Evolutionary conservation across 2,113 vertebrate genomes (phyloP), one percentile per base, ranked within the genome.

Genomic region (Phycodurus eques): DNA sequence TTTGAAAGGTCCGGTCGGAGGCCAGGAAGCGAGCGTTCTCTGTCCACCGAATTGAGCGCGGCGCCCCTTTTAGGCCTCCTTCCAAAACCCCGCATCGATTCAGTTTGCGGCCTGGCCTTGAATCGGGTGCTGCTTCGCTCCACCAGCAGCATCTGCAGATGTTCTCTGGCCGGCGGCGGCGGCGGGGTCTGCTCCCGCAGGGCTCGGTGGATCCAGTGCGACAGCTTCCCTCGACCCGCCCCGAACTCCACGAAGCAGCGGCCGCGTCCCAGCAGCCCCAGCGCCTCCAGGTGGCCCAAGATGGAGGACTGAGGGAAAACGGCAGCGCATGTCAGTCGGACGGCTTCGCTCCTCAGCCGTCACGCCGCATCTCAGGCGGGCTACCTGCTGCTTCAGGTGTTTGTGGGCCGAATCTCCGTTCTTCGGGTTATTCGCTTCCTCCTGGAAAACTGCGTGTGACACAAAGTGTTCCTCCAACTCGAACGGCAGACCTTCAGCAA

Each of bases 361-460:
- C 0, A 0, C 2, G 11, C 0, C 1, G 53, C 35, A 39, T 6
- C 4, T 3, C 35, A 39, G 54, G 20, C 27, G 7, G 17, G 14
- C 10, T 88, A 98, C 98, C 96, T 98, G 96, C 76, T 99, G 98
- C 73, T 95, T 96, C 74, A 99, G 91, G 87, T 99, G 97, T 85
- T 99, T 99, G 83, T 91, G 89, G 70, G 96, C 97, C 15, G 92
- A 93, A 60, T 94, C 95, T 74, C 98, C 97, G 39, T 98, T 99
- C 80, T 93, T 96, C 12, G 96, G 95, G 77, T 99, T 94, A 72
- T 85, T 85, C 62, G 98, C 90, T 64, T 95, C 94, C 49, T 95
- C 88, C 19, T 92, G 60, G 63, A 99, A 89, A 73, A 91, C 92
- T 0, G 88, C 87, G 68, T 99, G 98, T 75, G 93, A 95, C 72